Evolutionary conservation across 2,113 vertebrate species (phyloP).

Genomic region (Ciconia stormi): DNA sequence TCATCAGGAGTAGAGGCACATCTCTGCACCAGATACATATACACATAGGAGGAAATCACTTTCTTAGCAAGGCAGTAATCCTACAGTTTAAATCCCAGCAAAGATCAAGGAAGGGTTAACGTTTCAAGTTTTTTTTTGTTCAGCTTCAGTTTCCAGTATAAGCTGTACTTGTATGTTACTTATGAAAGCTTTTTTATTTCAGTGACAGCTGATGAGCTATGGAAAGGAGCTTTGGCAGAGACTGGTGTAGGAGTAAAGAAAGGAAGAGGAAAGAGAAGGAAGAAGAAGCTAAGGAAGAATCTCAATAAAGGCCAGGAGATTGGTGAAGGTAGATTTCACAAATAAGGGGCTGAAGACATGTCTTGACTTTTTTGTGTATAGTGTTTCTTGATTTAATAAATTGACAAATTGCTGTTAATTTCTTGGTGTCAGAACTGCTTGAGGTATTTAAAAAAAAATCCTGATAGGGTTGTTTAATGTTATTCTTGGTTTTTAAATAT

Average conservation of each 20-base stretch:
- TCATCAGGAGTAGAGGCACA: background rate
- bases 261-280: constrained; percentile 90
- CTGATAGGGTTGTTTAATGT: background rate
- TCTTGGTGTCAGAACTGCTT: background rate
- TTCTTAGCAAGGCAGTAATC: background rate
- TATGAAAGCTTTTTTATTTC: constrained; percentile 34
- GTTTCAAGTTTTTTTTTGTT: background rate
- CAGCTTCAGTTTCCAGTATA: background rate
- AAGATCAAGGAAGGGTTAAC: background rate
- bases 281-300: constrained; percentile 84
- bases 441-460: background rate
- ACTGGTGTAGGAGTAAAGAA: constrained; percentile 81
- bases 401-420: background rate
- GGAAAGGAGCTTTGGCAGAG: constrained; percentile 91
- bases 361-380: background rate
- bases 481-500: background rate
- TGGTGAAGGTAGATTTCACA: constrained; percentile 85
- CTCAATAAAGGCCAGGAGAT: constrained; percentile 88
- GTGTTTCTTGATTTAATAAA: background rate
- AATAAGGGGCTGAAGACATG: background rate
- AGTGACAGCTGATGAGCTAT: constrained; percentile 92
- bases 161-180: background rate
- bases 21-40: background rate
- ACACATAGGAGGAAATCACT: background rate
- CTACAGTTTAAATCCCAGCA: background rate